Conservation (phyloP, 1,140 invertebrate genomes). For the Drosophila watanabei region DNA sequence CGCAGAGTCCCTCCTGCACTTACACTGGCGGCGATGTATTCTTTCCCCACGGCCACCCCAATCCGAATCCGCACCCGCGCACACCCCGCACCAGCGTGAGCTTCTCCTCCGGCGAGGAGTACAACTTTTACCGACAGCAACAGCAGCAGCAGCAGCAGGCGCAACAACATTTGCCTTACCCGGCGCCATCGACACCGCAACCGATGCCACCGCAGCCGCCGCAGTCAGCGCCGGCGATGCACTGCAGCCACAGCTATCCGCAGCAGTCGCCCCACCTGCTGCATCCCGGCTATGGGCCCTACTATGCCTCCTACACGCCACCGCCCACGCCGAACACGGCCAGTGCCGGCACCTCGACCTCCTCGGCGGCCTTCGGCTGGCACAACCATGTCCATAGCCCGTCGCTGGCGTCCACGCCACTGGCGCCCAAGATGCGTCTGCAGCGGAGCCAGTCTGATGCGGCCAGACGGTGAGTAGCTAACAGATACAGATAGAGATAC, state of each 20-base stretch:
- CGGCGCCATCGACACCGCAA: slow-evolving; percentile 71
- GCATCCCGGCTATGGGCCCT: slow-evolving; percentile 59
- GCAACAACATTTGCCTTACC: slow-evolving; percentile 54
- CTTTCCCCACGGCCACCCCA: slow-evolving; percentile 67
- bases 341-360: slow-evolving; percentile 61
- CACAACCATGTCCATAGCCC: slow-evolving; percentile 49
- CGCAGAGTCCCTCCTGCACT: slow-evolving; percentile 80
- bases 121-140: slow-evolving; percentile 76
- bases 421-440: slow-evolving; percentile 73
- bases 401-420: slow-evolving; percentile 59
- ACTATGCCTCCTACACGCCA: slow-evolving; percentile 79
- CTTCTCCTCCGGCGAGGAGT: slow-evolving; percentile 75
- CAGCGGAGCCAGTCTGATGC: slow-evolving; percentile 82
- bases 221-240: slow-evolving; percentile 79
- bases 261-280: slow-evolving; percentile 69
- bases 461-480: slow-evolving; percentile 78
- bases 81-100: slow-evolving; percentile 78
- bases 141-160: slow-evolving; percentile 46
- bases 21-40: slow-evolving; percentile 74
- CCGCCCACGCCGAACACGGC: slow-evolving; percentile 80
- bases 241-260: slow-evolving; percentile 75
- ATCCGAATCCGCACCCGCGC: slow-evolving; percentile 51
- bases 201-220: slow-evolving; percentile 71
- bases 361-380: slow-evolving; percentile 53
- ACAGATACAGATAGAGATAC: neutral